Base-by-base conservation (phyloP, 2,888 invertebrate genomes). In the Nasonia oneida region DNA sequence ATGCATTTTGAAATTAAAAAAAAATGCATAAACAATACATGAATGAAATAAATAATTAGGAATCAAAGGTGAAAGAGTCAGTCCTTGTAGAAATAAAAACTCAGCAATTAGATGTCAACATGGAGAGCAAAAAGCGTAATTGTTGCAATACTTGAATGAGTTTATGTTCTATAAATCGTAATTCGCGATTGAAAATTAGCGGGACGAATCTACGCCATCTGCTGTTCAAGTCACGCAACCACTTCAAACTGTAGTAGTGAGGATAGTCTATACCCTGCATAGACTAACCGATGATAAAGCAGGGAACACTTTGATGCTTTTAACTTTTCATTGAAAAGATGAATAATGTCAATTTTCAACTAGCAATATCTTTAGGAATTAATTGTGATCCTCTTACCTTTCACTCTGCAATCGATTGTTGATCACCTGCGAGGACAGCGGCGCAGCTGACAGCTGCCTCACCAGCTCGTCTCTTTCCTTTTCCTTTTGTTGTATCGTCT, bases 401-500 rank as follows among this genome's bases (percentile, higher is more conserved):
- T 94, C 94, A 87, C 93, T 94, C 75, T 93, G 91, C 61, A 94
- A 91, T 88, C 94, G 93, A 88, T 94, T 94, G 89, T 94, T 94
- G 15, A 90, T 90, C 86, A 91, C 89, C 89, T 92, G 92, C 15
- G 91, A 87, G 29, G 89, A 90, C 88, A 90, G 85, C 50, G 93
- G 93, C 53, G 94, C 92, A 57, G 93, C 93, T 29, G 95, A 91
- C 88, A 95, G 92, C 88, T 94, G 94, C 84, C 94, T 93, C 79
- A 95, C 91, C 71, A 95, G 91, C 88, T 95, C 95, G 87, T 95
- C 95, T 81, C 95, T 90, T 89, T 95, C 94, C 85, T 93, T 93
- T 88, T 95, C 95, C 88, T 94, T 94, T 67, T 94, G 91, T 47
- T 94, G 94, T 88, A 95, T 91, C 53, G 95, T 94, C 88, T 95